Base-by-base conservation (phyloP, 2,797 vertebrate species). In the Perodicticus potto region DNA sequence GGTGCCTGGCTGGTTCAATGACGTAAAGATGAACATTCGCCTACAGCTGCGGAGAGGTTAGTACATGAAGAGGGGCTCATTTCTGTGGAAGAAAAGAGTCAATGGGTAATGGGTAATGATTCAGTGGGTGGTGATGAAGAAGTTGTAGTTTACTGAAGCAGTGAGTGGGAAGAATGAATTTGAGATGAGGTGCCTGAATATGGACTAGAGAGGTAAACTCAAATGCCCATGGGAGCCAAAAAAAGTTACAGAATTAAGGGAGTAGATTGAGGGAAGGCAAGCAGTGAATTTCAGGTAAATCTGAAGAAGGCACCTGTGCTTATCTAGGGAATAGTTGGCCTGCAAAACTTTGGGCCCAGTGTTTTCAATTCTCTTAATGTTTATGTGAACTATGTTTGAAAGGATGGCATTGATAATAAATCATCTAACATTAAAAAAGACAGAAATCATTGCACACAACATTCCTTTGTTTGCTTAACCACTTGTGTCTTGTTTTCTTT, bases 1-100 rank as follows among this genome's bases (percentile, higher is more conserved):
- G 95, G 96, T 99, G 80, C 97, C 97, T 0, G 98, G 98, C 0
- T 97, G 84, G 83, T 98, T 99, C 97, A 99, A 99, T 0, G 99
- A 99, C 32, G 92, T 98, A 86, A 99, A 98, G 86, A 29, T 0
- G 3, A 96, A 96, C 59, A 65, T 98, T 0, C 55, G 0, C 3
- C 95, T 99, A 89, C 40, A 73, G 43, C 78, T 98, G 49, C 11
- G 0, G n/a, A 94, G 5, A 96, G 98, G 98, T 98, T 89, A 98
- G 98, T 19, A 14, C 1, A 0, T 0, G 11, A 8, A 25, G 78
- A 57, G 49, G 4, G 55, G 4, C 45, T 4, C 1, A 1, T 1
- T n/a, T 55, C n/a, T 57, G 17, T 19, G 37, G 72, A 9, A 22
- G 73, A 34, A 37, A 25, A 83, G 5, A 72, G 2, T 57, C 16